These are phyloP conservation scores for Orussus abietinus DNA, from an alignment of 1,140 invertebrate species.

Conservation along the genomic window DNA sequence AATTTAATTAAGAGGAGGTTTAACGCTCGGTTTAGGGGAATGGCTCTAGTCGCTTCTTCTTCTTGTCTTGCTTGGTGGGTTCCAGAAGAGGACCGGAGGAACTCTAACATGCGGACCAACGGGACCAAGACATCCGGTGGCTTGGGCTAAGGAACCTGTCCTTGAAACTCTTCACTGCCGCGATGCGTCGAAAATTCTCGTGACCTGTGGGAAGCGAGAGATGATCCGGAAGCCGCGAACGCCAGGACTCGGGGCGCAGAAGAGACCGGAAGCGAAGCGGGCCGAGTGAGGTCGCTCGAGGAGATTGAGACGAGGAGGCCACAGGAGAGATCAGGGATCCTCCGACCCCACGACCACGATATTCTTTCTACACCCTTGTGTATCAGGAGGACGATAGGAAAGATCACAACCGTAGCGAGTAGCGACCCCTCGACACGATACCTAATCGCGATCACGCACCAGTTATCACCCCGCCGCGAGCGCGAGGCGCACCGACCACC, in stretches of 20 bases:
- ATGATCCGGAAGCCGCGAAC: not conserved
- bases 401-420: slow-evolving; percentile 34
- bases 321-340: slow-evolving; percentile 13
- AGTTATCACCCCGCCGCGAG: too few relatives aligned
- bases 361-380: slow-evolving; percentile 26
- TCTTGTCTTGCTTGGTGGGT: slow-evolving; percentile 15
- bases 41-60: slow-evolving; percentile 4
- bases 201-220: slow-evolving; percentile 10
- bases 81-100: slow-evolving; percentile 52
- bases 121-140: slow-evolving; percentile 53
- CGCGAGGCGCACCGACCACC: too few relatives aligned
- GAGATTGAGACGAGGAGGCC: slow-evolving; percentile 12
- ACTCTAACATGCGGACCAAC: slow-evolving; percentile 52
- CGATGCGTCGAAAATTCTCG: slow-evolving; percentile 26
- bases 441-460: too few relatives aligned
- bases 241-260: slow-evolving; percentile 8
- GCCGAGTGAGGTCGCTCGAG: slow-evolving; percentile 5
- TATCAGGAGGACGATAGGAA: slow-evolving; percentile 30
- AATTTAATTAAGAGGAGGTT: too few relatives aligned
- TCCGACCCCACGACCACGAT: slow-evolving; percentile 20
- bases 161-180: slow-evolving; percentile 46
- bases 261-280: slow-evolving; percentile 6
- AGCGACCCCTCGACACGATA: slow-evolving; percentile 17
- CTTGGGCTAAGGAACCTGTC: slow-evolving; percentile 37
- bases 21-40: too few relatives aligned